These are phyloP conservation scores for Orchesellides sinensis DNA, from an alignment of 2,888 invertebrate genomes.

Conservation along the genomic window DNA sequence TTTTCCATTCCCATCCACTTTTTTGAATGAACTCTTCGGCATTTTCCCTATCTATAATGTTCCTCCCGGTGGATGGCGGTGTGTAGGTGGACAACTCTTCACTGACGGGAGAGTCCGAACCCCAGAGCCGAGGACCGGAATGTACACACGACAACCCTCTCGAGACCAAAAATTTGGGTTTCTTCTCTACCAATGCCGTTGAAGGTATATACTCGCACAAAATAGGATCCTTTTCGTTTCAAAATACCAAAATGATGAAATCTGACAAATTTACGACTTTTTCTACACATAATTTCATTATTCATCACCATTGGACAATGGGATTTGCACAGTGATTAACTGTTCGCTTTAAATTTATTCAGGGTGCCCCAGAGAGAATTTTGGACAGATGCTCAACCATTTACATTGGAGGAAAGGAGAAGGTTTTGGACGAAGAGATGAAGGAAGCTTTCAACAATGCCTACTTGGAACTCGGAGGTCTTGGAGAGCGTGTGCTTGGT, in stretches of 20 bases:
- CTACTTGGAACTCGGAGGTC: conserved; percentile 88
- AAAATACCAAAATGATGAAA: neutral
- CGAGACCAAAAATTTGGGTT: conserved; percentile 96
- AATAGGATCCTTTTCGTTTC: no score
- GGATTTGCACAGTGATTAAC: neutral
- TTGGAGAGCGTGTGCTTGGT: conserved; percentile 89
- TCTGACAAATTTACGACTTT: neutral
- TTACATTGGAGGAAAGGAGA: conserved; percentile 79
- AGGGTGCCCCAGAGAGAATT: conserved; percentile 85
- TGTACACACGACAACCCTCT: conserved; percentile 96
- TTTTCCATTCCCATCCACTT: conserved; percentile 14
- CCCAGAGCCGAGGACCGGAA: conserved; percentile 90
- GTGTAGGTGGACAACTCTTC: conserved; percentile 81
- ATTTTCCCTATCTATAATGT: conserved; percentile 8
- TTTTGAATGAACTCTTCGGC: conserved; percentile 41
- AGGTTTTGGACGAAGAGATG: conserved; percentile 79
- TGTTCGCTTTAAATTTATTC: neutral
- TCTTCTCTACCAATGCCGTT: conserved; percentile 97
- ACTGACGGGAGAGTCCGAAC: conserved; percentile 96
- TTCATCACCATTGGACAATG: neutral
- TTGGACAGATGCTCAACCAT: conserved; percentile 83
- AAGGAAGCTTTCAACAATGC: conserved; percentile 82
- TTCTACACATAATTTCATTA: neutral
- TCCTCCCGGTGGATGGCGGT: neutral
- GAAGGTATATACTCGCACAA: conserved; percentile 90